A percentile compares a stretch with the other conserved stretches of the same genome.
Evolutionary conservation across 35 echinoderm and acorn worm species (phyloP).

Genomic region (Apostichopus japonicus): DNA sequence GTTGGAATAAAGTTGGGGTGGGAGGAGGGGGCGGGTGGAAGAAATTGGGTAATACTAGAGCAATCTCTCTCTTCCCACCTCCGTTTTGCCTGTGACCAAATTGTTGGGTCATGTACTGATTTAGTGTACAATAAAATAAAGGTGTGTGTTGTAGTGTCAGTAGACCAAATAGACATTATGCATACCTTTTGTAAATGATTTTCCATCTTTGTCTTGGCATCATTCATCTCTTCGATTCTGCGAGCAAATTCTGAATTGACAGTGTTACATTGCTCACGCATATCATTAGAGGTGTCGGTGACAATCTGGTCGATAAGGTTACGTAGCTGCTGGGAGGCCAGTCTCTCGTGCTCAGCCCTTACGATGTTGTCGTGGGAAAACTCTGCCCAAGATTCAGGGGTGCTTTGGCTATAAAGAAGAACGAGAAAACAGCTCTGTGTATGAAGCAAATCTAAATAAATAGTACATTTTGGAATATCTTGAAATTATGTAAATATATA

Average conservation of each 20-base stretch:
- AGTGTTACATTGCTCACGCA: conserved; percentile 98
- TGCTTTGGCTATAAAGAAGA: conserved; percentile 73
- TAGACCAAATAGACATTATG: too few species aligned
- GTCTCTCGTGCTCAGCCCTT: conserved; percentile 88
- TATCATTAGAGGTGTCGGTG: conserved; percentile 98
- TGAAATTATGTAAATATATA: too few species aligned
- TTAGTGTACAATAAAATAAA: too few species aligned
- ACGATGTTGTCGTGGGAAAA: conserved; percentile 99
- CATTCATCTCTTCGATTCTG: conserved; percentile 96
- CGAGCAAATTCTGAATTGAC: conserved; percentile 97
- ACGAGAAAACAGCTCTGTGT: background rate
- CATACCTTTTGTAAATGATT: conserved; percentile 93
- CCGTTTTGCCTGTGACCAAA: too few species aligned
- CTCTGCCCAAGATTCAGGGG: conserved; percentile 92
- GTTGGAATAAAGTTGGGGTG: too few species aligned
- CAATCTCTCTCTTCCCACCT: too few species aligned
- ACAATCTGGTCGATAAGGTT: conserved; percentile 96
- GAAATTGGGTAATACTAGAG: too few species aligned
- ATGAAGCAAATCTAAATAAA: too few species aligned
- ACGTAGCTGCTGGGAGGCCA: conserved; percentile 87
- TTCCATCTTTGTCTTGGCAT: conserved; percentile 95
- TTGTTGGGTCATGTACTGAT: too few species aligned
- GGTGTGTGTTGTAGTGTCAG: too few species aligned
- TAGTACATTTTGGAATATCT: too few species aligned
- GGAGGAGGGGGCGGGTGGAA: too few species aligned